phyloP scores from a whole-genome alignment of 2,888 invertebrate genomes.

The Agapostemon virescens region DNA sequence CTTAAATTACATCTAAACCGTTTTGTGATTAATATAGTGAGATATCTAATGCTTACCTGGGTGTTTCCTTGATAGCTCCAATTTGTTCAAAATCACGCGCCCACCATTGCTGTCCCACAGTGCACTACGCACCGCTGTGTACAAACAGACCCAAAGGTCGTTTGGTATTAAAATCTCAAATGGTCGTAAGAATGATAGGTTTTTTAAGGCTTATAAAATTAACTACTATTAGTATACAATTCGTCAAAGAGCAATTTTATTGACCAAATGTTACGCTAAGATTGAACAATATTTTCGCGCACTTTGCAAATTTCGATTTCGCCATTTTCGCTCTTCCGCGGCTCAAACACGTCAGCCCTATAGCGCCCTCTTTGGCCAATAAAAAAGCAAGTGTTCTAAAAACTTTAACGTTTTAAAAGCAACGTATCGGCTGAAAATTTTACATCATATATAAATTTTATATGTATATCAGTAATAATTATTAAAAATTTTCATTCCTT shows the following conservation, averaged over 20 bases:
- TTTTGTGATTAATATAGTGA: slow-evolving; percentile 14
- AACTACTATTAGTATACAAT: slow-evolving; percentile 26
- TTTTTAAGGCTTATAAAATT: slow-evolving; percentile 15
- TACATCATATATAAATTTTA: background rate
- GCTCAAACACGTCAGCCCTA: slow-evolving; percentile 73
- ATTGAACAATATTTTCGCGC: slow-evolving; percentile 70
- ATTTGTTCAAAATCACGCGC: slow-evolving; percentile 82
- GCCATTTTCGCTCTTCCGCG: slow-evolving; percentile 74
- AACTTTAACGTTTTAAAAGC: slow-evolving; percentile 54
- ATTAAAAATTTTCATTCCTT: background rate
- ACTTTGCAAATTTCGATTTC: slow-evolving; percentile 76
- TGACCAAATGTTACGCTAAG: slow-evolving; percentile 19
- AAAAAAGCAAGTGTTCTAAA: slow-evolving; percentile 56
- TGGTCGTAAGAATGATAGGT: slow-evolving; percentile 28
- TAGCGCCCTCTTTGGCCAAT: slow-evolving; percentile 70
- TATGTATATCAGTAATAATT: background rate
- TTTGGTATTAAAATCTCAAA: slow-evolving; percentile 53
- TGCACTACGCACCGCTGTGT: slow-evolving; percentile 77
- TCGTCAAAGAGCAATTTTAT: slow-evolving; percentile 20
- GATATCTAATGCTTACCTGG: slow-evolving; percentile 60
- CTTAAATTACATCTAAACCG: slow-evolving; percentile 21
- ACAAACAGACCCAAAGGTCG: slow-evolving; percentile 74
- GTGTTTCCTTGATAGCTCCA: slow-evolving; percentile 69
- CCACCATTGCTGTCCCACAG: slow-evolving; percentile 80
- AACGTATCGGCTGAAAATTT: background rate